Evolutionary conservation across 2,113 vertebrate species (phyloP), one percentile per base, ranked within the genome.

Genomic region (Melospiza georgiana): DNA sequence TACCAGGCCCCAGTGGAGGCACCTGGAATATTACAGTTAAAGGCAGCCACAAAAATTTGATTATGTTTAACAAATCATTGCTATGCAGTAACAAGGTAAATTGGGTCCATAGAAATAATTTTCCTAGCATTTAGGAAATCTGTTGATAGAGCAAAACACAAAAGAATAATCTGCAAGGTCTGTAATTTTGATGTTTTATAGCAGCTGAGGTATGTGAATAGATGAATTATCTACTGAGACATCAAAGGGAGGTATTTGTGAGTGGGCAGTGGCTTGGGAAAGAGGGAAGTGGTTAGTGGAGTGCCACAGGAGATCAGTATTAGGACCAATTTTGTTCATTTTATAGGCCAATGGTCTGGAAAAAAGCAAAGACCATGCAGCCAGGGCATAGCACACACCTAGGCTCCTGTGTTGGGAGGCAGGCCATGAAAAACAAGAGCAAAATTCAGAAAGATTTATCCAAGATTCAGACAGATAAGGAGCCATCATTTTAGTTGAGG

Each of bases 281-380:
- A 80, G 94, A 91, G 91, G 63, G 66, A 95, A 88, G 94, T 91
- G 91, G 90, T 97, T 91, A 95, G 94, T 91, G 67, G 89, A 95
- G 82, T 94, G 81, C 87, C 81, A 71, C 78, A 85, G 87, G 89
- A 94, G 93, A 87, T 95, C 87, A 85, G 84, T 43, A 63, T 88
- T 88, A 63, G 78, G 67, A 91, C 93, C 93, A 93, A 95, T 97
- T 96, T 97, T 95, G 84, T 96, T 96, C 94, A 95, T 97, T 95
- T 95, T 95, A 74, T 96, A 96, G 93, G 63, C 81, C 95, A 96
- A 16, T 95, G 94, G 35, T 91, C 94, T 85, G 93, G 94, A 96
- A 95, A 95, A 94, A 92, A 95, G 68, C 73, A 87, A 96, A 89
- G 87, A 22, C 81, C 41, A 1, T 14, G 74, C 23, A 94, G 78